Evolutionary conservation across 2,888 invertebrate genomes (phyloP).

Genomic region (Noctua pronuba): DNA sequence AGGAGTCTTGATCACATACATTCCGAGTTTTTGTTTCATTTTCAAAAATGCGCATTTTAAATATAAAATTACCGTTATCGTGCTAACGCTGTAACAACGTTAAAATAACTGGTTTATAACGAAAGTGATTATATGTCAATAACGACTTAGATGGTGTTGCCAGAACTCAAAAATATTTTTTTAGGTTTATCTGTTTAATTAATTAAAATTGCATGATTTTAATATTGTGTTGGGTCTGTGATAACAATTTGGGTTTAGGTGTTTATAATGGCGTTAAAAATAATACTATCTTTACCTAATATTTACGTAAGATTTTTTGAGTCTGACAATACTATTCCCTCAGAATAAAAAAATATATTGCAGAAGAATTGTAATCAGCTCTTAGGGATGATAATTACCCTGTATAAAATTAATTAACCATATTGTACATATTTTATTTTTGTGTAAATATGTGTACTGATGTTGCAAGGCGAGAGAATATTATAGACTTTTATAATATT

Average conservation of each 20-base stretch:
- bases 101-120: conserved; percentile 63
- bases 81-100: conserved; percentile 53
- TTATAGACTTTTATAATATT: not conserved
- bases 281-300: not conserved
- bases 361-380: not conserved
- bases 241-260: conserved; percentile 19
- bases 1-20: conserved; percentile 44
- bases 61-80: conserved; percentile 45
- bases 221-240: conserved; percentile 21
- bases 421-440: conserved; percentile 1
- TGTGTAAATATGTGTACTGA: conserved; percentile 30
- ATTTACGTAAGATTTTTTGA: conserved; percentile 4
- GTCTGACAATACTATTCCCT: conserved; percentile 10
- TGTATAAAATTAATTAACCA: conserved; percentile 2
- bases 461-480: not conserved
- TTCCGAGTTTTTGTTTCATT: conserved; percentile 79
- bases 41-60: conserved; percentile 77
- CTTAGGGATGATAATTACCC: not conserved
- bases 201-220: conserved; percentile 40
- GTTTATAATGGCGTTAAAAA: no score
- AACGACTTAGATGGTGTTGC: conserved; percentile 56
- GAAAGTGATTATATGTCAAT: conserved; percentile 80
- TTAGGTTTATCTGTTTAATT: not conserved
- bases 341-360: not conserved
- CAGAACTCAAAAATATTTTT: conserved; percentile 15